Conservation (phyloP, 2,888 invertebrate species). For the Bruchidius siliquastri region DNA sequence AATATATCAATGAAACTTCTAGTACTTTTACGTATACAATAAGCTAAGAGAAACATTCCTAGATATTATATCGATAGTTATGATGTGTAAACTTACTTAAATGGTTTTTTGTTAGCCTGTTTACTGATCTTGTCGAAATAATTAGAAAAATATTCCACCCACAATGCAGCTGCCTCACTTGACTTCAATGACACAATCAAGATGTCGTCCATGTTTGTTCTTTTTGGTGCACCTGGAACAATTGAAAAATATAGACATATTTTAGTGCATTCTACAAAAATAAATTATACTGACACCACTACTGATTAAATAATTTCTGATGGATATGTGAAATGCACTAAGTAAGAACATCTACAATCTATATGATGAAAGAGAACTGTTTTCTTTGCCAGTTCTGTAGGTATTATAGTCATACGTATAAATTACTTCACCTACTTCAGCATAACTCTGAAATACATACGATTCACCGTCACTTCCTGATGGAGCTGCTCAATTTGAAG, state of each 20-base stretch:
- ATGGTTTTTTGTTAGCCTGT: conserved; percentile 69
- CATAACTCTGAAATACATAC: neutral
- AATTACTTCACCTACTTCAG: neutral
- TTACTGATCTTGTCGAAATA: conserved; percentile 83
- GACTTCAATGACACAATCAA: conserved; percentile 73
- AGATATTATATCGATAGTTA: neutral
- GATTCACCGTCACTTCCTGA: neutral
- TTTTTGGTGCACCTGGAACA: conserved; percentile 20
- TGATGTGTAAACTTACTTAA: conserved; percentile 58
- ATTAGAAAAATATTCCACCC: conserved; percentile 77
- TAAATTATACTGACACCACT: no score
- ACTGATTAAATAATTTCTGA: no score
- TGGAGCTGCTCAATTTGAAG: neutral
- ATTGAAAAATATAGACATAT: neutral
- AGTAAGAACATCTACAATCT: no score
- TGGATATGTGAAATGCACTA: no score
- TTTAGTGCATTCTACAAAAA: neutral
- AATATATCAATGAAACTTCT: no score
- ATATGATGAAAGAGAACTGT: no score
- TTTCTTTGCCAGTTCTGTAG: no score
- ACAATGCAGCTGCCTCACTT: conserved; percentile 71
- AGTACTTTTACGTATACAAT: no score
- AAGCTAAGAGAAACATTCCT: no score
- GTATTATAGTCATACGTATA: no score
- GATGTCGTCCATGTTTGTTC: conserved; percentile 70